Base-by-base conservation (phyloP, 1,140 invertebrate species). In the Drosophila santomea region DNA sequence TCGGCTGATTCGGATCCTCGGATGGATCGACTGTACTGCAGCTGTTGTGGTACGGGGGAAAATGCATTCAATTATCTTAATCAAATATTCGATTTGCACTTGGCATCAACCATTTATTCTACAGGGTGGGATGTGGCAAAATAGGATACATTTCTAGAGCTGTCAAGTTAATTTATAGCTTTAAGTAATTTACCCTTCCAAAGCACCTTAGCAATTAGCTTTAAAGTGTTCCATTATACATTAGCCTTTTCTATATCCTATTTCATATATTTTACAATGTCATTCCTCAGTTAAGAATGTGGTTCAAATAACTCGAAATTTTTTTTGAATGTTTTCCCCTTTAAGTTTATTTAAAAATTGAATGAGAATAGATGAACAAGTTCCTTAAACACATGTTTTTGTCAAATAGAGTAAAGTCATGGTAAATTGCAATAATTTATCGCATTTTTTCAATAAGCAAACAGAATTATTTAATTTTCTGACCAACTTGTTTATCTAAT, bases 21-120 rank as follows among this genome's bases (percentile, higher is more conserved):
- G 55, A 28, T n/a, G 60, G 79, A 20, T 88, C 83, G 36, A 83
- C 60, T 12, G 83, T 52, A 77, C 78, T 86, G 78, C 78, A 88
- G 61, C 83, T 88, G 54, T 54, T 10, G n/a, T 12, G 5, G 28
- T 8, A 32, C 32, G 17, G 8, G 1, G 14, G 12, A 7, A 28
- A 28, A 35, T 11, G 17, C 0, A 38, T 4, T 4, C 41, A 15
- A 10, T 51, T 0, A 14, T 38, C 1, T 14, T 23, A 5, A 17
- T 0, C 8, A 10, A 25, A 20, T 10, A 12, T 12, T 12, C 14
- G 5, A 32, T 20, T 45, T 54, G 39, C 36, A 66, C 10, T 44
- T 51, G 68, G 54, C 39, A 72, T 71, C 35, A 39, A 73, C 45
- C 56, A 73, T 52, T 73, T 61, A 73, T 14, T 35, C 52, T 72